Base-by-base conservation (phyloP, 1,140 invertebrate genomes). In the Drosophila tristis region DNA sequence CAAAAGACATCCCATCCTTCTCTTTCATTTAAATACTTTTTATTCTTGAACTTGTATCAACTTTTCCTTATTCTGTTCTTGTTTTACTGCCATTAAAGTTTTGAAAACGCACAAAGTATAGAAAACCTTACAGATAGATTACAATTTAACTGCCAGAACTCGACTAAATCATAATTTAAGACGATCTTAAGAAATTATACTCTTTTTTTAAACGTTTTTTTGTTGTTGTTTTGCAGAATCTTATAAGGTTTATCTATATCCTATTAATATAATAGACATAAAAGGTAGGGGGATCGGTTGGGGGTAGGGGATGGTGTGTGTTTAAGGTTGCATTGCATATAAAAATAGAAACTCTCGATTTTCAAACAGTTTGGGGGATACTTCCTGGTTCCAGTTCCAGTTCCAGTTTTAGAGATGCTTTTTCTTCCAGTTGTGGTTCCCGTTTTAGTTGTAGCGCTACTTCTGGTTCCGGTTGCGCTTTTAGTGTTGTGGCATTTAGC, bases 231-330 rank as follows among this genome's bases (percentile, higher is more conserved):
- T 51, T 63, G 35, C 39, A 47, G 23, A 44, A 42, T 15, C 7
- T 29, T 50, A 20, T 51, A 50, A 39, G 13, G 39, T 65, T 64
- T 51, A 71, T 15, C 29, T 59, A 71, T 81, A 86, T 64, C 82
- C 82, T 86, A 86, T 86, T 86, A 87, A 86, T 86, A 87, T 86
- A 86, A 87, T 86, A 86, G 82, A 87, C 82, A 62, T 82, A 87
- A 78, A 82, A 78, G 49, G 77, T 75, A 78, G 35, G 11, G 35
- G 11, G 35, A 39, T 39, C 58, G 73, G 61, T 67, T 71, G 42
- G 73, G 73, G 65, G 50, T 62, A 20, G 53, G 39, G 20, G 65
- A 47, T 62, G 25, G 53, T 39, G 59, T 75, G 58, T 73, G 51
- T 80, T 55, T 82, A 78, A 68, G 56, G 11, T 68, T 74, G 65